Base-by-base conservation (phyloP, 2,113 vertebrate species). In the Crotalus horridus region DNA sequence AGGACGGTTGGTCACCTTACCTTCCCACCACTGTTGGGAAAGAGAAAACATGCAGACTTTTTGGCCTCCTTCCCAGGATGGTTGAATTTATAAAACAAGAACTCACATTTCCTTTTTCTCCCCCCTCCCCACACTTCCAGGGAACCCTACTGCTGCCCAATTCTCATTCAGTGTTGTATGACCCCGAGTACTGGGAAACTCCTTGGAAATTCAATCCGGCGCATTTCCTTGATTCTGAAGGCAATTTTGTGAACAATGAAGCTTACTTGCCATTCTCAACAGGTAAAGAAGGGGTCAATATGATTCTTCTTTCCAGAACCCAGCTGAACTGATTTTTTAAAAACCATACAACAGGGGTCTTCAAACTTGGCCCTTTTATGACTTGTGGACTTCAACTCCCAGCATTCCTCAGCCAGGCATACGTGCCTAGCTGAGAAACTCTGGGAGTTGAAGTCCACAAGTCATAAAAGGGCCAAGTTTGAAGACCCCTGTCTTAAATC, bases 221-320 rank as follows among this genome's bases (percentile, higher is more conserved):
- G 54, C 96, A 97, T 53, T 97, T 98, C 92, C 96, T 97, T 21
- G 97, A 97, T 81, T 85, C 87, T 11, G 93, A 96, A 6, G 97
- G 97, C 94, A 97, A 96, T 86, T 97, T 97, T 15, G 90, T 95
- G 53, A 91, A 93, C 85, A 97, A 90, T 46, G 96, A 97, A 23
- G 97, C 97, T 9, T 98, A 97, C 89, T 53, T 97, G 86, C 97
- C 96, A n/a, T 98, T 98, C 94, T 97, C 97, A 86, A 95, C 96
- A 95, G 97, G 97, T 97, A 94, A 94, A 0, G 8, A 23, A 69
- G 20, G 8, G 4, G 3, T 10, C 26, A 1, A 87, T 0, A 0
- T 21, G 33, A 85, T 51, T 69, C 33, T 90, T 23, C 15, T 69
- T 6, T 54, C 87, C 3, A 89, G 55, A 94, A 89, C 54, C 89